Base-by-base conservation (phyloP, 2,113 vertebrate species). In the Trogon surrucura region DNA sequence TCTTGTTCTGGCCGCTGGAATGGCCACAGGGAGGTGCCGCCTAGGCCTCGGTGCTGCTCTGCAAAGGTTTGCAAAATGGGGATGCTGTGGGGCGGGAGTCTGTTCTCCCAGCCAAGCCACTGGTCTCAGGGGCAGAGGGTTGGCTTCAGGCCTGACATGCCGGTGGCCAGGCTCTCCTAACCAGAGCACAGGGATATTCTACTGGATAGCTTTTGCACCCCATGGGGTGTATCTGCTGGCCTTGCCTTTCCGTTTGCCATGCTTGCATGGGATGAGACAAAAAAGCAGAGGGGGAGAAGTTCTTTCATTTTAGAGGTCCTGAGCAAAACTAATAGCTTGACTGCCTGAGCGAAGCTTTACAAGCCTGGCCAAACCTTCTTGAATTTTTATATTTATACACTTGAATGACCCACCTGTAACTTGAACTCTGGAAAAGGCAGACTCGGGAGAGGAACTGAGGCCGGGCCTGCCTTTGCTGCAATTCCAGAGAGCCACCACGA, bases 391-490 rank as follows among this genome's bases (percentile, higher is more conserved):
- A 61, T 77, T 79, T 87, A 58, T 80, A 53, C 34, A 34, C 29
- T 88, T 80, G 44, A 74, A 56, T 67, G 61, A 60, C 50, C 66
- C 8, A 66, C 53, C 48, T 95, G 80, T 95, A 95, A 96, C 73
- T 81, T 87, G 91, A 91, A 71, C 91, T 95, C 44, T n/a, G 73
- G 77, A 51, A 60, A 85, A 89, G 83, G 61, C 91, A 92, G 89
- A 48, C 5, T 18, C 34, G 18, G 79, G 80, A 88, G 44, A 65
- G 36, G 61, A 88, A 17, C 51, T 27, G 16, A 66, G 56, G 64
- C 20, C 50, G 83, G 83, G 66, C 38, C 58, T 80, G 91, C 51
- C 50, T 53, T 60, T 19, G 7, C 67, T 93, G 69, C 73, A 71
- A 20, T 86, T 67, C 86, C 73, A 65, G 65, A 36, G 34, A 53